Evolutionary conservation across 2,113 vertebrate genomes (phyloP), one percentile per base, ranked within the genome.

Genomic region (Pithys albifrons): DNA sequence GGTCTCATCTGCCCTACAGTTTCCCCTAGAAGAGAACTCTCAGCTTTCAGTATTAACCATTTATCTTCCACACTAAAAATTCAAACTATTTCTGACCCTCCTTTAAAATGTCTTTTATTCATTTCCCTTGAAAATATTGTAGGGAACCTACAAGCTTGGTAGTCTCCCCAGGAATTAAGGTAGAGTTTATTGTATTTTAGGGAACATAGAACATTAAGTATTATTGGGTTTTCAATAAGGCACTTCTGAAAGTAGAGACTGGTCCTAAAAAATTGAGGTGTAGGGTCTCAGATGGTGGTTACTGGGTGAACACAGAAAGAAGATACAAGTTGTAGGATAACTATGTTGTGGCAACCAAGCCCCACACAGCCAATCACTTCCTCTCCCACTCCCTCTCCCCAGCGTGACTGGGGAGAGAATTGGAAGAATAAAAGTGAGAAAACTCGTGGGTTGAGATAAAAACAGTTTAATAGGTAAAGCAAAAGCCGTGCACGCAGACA

Each of bases 301-400:
- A 54, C 15, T 28, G 29, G 46, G 67, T 67, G 15, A 19, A 58
- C 37, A 7, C 20, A 52, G n/a, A 8, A 19, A 67, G 14, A 54
- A 76, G 9, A 67, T 67, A 86, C 43, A 46, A 5, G 1, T n/a
- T 65, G 25, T 39, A 29, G 43, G 17, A 49, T 28, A 75, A 48
- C 12, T n/a, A 24, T 24, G 15, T 59, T 9, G 9, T 48, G 29
- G 14, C 17, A 41, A 48, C 25, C 29, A 55, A 70, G 41, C 17
- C 15, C 46, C 48, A 13, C 9, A 35, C 5, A 76, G 28, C 13
- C 58, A 20, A 12, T 43, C 0, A 0, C 20, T 31, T 31, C 25
- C 25, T 66, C 48, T 22, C 11, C 31, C 43, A 41, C 12, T 41
- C 41, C 41, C 41, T 41, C 41, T 41, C 41, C 31, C 4, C 23